Evolutionary conservation across 2,888 invertebrate species (phyloP).

Genomic region (Xylocampa areola): DNA sequence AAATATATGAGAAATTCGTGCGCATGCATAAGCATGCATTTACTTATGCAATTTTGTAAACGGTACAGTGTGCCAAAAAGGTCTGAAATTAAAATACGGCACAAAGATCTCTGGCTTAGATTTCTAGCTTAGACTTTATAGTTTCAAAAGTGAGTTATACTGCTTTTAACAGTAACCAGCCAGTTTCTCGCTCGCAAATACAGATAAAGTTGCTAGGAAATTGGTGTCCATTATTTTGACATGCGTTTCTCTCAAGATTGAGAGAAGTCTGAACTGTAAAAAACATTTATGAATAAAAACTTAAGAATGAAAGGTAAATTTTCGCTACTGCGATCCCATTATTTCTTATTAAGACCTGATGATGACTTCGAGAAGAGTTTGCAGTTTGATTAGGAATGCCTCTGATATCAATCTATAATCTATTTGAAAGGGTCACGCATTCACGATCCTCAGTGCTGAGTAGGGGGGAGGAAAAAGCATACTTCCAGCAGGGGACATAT

Average conservation of each 20-base stretch:
- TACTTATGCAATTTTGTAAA: constrained; percentile 29
- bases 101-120: constrained; percentile 9
- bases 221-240: constrained; percentile 33
- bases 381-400: too few relatives aligned
- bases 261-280: not conserved
- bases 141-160: constrained; percentile 20
- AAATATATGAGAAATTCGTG: constrained; percentile 21
- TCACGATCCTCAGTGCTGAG: too few relatives aligned
- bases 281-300: too few relatives aligned
- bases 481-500: too few relatives aligned
- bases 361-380: too few relatives aligned
- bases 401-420: too few relatives aligned
- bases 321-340: too few relatives aligned
- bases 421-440: too few relatives aligned
- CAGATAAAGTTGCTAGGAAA: constrained; percentile 38
- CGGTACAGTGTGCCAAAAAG: constrained; percentile 40
- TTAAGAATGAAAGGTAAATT: too few relatives aligned
- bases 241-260: constrained; percentile 12
- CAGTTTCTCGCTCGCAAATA: constrained; percentile 12
- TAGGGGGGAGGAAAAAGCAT: too few relatives aligned
- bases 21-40: constrained; percentile 36
- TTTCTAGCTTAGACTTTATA: constrained; percentile 18
- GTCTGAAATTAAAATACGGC: constrained; percentile 28
- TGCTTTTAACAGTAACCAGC: constrained; percentile 12
- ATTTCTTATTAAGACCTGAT: too few relatives aligned